Percentiles rank a stretch among this genome's conserved stretches.
These are phyloP conservation scores for Mactra quadrangularis DNA, from an alignment of 1,140 invertebrate genomes.

Conservation along the genomic window DNA sequence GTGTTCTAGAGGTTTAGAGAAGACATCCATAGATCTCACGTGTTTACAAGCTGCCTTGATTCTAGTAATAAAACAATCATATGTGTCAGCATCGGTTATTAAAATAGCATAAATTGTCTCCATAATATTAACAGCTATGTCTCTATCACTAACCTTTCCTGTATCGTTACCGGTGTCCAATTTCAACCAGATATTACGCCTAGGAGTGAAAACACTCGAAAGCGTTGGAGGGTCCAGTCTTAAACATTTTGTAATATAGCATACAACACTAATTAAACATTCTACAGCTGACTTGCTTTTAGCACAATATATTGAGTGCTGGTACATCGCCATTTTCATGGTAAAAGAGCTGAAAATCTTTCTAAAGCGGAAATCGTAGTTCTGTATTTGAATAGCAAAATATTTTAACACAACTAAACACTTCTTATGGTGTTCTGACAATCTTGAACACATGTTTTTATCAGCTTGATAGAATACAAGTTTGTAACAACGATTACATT, in stretches of 20 bases:
- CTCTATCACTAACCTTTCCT: background rate
- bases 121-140: too few species aligned
- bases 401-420: background rate
- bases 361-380: background rate
- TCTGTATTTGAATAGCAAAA: background rate
- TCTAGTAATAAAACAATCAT: too few species aligned
- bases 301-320: background rate
- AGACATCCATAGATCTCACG: too few species aligned
- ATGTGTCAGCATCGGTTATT: too few species aligned
- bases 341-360: background rate
- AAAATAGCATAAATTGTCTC: too few species aligned
- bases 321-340: constrained; percentile 1
- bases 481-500: background rate
- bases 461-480: background rate
- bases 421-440: background rate
- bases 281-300: background rate
- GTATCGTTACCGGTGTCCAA: background rate
- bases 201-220: background rate
- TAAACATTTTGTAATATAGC: background rate
- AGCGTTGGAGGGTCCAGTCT: background rate
- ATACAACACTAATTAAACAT: background rate
- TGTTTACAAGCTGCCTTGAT: too few species aligned
- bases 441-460: background rate
- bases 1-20: too few species aligned
- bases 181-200: constrained; percentile 15